A percentile compares a stretch with the other conserved stretches of the same genome.
phyloP scores from a whole-genome alignment of 2,797 vertebrate species.

The Poecilia gillii region DNA sequence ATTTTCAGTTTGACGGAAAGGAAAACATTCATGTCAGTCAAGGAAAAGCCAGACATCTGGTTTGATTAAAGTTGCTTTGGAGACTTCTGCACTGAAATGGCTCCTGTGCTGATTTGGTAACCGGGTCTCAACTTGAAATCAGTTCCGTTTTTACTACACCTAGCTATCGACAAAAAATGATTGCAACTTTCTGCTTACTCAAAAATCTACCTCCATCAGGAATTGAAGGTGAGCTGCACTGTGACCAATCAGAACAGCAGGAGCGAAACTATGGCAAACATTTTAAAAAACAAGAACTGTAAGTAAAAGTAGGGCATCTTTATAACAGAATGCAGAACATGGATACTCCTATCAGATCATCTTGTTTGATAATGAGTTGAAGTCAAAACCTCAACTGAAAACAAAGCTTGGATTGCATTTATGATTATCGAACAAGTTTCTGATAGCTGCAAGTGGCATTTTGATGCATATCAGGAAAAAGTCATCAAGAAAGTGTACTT shows the following conservation, averaged over 20 bases:
- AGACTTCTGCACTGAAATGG: background rate
- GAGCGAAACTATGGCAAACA: background rate
- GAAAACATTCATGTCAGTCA: background rate
- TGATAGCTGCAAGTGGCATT: background rate
- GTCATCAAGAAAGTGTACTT: conserved; percentile 32
- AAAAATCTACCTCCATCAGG: background rate
- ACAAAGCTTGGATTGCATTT: background rate
- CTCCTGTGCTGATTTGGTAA: background rate
- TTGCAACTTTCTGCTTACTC: background rate
- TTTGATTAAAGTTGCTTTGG: background rate
- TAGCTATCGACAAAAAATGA: background rate
- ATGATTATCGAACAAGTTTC: background rate
- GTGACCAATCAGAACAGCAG: background rate
- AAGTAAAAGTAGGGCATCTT: background rate
- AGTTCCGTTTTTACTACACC: background rate
- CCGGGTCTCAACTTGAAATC: background rate
- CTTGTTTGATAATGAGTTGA: background rate
- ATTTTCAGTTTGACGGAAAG: background rate
- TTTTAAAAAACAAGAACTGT: background rate
- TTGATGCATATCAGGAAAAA: conserved; percentile 29
- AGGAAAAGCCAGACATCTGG: background rate
- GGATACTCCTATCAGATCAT: background rate
- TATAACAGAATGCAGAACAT: background rate
- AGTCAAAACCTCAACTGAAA: background rate
- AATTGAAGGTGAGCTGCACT: background rate